A percentile compares a stretch with the other conserved stretches of the same genome.
These are phyloP conservation scores for Pelobates cultripes DNA, from an alignment of 2,797 vertebrate species.

Conservation along the genomic window DNA sequence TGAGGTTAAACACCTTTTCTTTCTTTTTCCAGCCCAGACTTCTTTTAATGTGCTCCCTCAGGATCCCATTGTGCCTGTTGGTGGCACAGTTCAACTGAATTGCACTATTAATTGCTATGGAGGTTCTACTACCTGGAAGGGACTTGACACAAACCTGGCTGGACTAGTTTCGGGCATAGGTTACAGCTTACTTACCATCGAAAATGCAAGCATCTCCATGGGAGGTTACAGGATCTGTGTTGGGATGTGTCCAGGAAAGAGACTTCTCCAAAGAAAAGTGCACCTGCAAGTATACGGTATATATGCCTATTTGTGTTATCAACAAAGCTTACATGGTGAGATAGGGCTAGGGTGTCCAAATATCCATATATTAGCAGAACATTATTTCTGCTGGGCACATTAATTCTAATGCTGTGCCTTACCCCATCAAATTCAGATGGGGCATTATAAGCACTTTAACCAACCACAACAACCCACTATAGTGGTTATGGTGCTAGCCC, in stretches of 20 bases:
- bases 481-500: no score
- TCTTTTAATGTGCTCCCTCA: constrained; percentile 60
- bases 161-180: constrained; percentile 49
- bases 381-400: no score
- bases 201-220: neutral
- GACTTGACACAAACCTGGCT: constrained; percentile 70
- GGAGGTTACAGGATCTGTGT: constrained; percentile 62
- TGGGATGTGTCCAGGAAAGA: constrained; percentile 56
- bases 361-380: no score
- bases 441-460: no score
- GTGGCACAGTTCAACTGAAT: constrained; percentile 59
- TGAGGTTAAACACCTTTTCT: neutral
- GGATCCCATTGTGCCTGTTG: constrained; percentile 55
- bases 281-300: constrained; percentile 65
- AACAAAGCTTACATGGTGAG: no score
- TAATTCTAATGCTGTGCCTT: no score
- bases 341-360: neutral
- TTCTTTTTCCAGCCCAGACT: neutral
- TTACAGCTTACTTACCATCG: constrained; percentile 64
- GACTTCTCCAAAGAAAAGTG: neutral
- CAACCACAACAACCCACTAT: no score
- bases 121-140: constrained; percentile 65
- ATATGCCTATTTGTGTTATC: accelerated
- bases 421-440: no score
- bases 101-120: constrained; percentile 62